Evolutionary conservation across 2,113 vertebrate species (phyloP).

Genomic region (Fregata magnificens): DNA sequence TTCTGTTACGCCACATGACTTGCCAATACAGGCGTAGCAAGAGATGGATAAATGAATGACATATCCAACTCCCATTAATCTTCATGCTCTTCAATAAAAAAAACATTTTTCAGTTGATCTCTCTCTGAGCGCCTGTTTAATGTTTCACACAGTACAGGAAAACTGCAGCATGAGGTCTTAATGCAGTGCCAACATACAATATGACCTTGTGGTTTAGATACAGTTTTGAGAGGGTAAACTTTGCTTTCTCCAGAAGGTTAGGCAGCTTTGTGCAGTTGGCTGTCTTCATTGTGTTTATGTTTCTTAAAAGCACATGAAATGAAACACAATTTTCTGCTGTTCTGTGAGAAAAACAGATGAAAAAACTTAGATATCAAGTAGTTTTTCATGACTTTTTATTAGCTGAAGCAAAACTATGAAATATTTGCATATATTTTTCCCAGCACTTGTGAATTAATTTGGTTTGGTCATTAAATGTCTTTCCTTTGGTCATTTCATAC

Average conservation of each 20-base stretch:
- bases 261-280: neutral
- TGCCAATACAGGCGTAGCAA: rapidly evolving
- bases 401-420: neutral
- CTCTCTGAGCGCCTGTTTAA: neutral
- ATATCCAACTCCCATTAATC: neutral
- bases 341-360: neutral
- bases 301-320: neutral
- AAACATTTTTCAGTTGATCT: neutral
- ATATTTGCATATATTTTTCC: neutral
- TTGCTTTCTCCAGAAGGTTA: neutral
- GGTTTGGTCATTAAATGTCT: neutral
- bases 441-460: neutral
- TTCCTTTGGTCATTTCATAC: neutral
- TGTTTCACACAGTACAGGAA: neutral
- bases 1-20: neutral
- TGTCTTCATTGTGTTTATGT: neutral
- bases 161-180: neutral
- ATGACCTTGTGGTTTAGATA: neutral
- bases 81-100: neutral
- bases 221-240: neutral
- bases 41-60: neutral
- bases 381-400: neutral
- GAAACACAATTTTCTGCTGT: neutral
- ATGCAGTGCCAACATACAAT: neutral
- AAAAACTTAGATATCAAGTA: neutral